Evolutionary conservation across 2,113 vertebrate species (phyloP).

Genomic region (Boulengeromyrus knoepffleri): DNA sequence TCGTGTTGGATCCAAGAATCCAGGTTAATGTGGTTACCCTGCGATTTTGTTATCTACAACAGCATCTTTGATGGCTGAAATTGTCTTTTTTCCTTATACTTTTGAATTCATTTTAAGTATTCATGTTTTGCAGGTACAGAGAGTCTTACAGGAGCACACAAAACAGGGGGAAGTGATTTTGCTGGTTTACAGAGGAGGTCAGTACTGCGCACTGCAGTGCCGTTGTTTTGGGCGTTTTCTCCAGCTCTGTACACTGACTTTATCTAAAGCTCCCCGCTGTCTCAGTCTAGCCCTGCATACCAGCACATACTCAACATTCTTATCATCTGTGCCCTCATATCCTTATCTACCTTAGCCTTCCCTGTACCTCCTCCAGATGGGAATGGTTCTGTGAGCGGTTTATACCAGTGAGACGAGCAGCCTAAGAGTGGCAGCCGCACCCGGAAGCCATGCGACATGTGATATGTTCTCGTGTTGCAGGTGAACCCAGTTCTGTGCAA

Average conservation of each 20-base stretch:
- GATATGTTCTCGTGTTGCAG: background rate
- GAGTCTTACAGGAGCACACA: slow-evolving; percentile 64
- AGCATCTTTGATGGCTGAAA: background rate
- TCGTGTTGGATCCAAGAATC: background rate
- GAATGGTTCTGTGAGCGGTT: background rate
- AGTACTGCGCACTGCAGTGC: background rate
- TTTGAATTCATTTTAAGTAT: background rate
- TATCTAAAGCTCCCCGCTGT: background rate
- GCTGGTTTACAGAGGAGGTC: slow-evolving; percentile 62
- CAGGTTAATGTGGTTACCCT: background rate
- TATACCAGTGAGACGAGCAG: background rate
- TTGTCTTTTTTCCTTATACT: no score
- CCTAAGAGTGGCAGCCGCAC: background rate
- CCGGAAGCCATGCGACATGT: background rate
- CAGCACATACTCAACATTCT: background rate
- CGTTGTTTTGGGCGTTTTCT: background rate
- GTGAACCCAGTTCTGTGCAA: background rate
- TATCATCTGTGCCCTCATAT: background rate
- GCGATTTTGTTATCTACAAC: background rate
- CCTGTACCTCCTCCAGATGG: background rate
- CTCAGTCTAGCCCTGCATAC: background rate
- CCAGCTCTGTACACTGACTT: background rate
- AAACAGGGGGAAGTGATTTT: slow-evolving; percentile 65
- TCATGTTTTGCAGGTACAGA: slow-evolving; percentile 54
- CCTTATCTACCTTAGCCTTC: background rate